Evolutionary conservation across 2,888 invertebrate genomes (phyloP), one percentile per base, ranked within the genome.

Genomic region (Cacoxenus indagator): DNA sequence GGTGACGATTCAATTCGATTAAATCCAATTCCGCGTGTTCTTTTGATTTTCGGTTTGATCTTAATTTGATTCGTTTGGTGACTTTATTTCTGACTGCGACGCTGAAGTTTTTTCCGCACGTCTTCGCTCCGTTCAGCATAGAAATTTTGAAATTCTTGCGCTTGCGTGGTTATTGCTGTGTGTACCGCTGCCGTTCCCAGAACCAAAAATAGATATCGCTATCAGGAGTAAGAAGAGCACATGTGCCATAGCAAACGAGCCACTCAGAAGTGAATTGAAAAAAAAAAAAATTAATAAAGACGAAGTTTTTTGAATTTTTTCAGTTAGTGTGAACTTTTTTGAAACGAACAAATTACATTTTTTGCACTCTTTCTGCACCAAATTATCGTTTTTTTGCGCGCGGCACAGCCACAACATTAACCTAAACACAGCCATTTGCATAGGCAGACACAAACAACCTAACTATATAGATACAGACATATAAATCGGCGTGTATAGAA

Each of bases 121-220:
- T 64, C 69, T 61, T 61, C 46, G n/a, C n/a, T n/a, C n/a, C n/a
- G n/a, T n/a, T n/a, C n/a, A n/a, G n/a, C n/a, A n/a, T 4, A 29
- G 11, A 22, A 24, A 54, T 54, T 54, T 22, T 31, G 31, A 31
- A 31, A 31, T 31, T 31, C 31, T 31, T 31, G 31, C 31, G 31
- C 31, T 31, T 31, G 5, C 31, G 31, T 31, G 31, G 48, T 48
- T 48, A 8, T 48, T 19, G 19, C 48, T 48, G 19, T 17, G 17
- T n/a, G 19, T 48, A 19, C 19, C 48, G 48, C 17, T 48, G 17
- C 19, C 19, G 48, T 48, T 48, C 61, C 43, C 17, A 43, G 29
- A 61, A 37, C 61, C 43, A 61, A 61, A 61, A 61, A 61, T 61
- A 61, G 61, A 37, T 24, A 43, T 22, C 61, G 43, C 43, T 61